A percentile compares a stretch with the other conserved stretches of the same genome.
Conservation (phyloP, 2,113 vertebrate species). For the Emydura subglobosa region DNA sequence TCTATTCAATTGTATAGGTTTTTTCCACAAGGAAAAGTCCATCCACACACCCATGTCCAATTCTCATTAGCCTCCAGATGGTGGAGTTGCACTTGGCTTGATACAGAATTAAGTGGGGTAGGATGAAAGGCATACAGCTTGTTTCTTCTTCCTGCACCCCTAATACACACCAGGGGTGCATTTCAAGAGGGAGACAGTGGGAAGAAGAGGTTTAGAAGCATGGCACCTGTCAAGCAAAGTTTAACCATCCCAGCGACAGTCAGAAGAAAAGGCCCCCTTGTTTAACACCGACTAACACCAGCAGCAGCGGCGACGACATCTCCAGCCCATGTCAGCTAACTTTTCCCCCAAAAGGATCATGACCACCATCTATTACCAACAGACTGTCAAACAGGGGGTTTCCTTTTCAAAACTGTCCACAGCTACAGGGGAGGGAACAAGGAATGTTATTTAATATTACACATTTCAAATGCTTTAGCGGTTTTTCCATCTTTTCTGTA, state of each 20-base stretch:
- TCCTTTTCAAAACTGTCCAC: background rate
- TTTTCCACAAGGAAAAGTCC: background rate
- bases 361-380: background rate
- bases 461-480: background rate
- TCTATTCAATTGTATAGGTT: too few species aligned
- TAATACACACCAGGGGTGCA: rapidly evolving
- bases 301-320: too few species aligned
- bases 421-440: background rate
- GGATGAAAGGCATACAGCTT: background rate
- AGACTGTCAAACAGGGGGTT: background rate
- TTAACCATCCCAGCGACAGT: background rate
- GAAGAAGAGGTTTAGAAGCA: rapidly evolving
- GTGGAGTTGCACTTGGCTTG: background rate
- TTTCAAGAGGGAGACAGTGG: background rate
- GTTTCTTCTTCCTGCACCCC: background rate
- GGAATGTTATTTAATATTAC: background rate
- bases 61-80: background rate
- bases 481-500: background rate
- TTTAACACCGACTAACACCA: background rate
- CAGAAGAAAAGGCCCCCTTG: background rate
- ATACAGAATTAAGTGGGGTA: background rate
- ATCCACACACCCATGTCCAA: background rate
- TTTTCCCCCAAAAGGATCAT: background rate
- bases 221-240: background rate
- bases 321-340: background rate